Percentiles rank a stretch among this genome's conserved stretches.
Conservation (phyloP, 2,113 vertebrate genomes). For the Ammospiza nelsoni region DNA sequence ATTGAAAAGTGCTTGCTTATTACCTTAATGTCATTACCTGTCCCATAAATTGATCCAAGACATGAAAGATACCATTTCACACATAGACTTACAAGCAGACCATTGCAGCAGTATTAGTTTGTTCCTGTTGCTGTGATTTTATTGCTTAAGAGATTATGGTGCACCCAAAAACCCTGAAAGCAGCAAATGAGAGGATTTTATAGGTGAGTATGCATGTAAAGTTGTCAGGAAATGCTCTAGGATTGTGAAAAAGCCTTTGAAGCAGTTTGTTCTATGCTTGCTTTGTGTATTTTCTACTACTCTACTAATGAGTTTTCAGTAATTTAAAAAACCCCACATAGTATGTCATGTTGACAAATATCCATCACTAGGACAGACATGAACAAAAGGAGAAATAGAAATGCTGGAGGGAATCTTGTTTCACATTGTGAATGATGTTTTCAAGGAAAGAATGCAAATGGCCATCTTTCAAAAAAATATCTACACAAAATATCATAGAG, state of each 20-base stretch:
- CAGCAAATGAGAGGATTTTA: neutral
- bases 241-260: neutral
- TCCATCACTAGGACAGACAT: neutral
- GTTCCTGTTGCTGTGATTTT: neutral
- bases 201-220: neutral
- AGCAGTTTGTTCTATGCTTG: neutral
- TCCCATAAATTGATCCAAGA: neutral
- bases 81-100: neutral
- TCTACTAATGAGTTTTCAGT: neutral
- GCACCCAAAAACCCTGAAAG: neutral
- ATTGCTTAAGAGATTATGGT: neutral
- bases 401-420: neutral
- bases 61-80: neutral
- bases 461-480: neutral
- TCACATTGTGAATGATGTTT: neutral
- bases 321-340: fast-evolving
- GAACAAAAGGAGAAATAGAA: neutral
- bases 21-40: neutral
- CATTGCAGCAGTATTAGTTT: neutral
- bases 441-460: neutral
- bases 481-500: neutral
- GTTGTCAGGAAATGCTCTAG: neutral
- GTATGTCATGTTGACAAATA: neutral
- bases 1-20: neutral
- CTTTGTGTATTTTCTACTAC: neutral